phyloP scores from a whole-genome alignment of 2,888 invertebrate species.

The Saturnia pavonia region DNA sequence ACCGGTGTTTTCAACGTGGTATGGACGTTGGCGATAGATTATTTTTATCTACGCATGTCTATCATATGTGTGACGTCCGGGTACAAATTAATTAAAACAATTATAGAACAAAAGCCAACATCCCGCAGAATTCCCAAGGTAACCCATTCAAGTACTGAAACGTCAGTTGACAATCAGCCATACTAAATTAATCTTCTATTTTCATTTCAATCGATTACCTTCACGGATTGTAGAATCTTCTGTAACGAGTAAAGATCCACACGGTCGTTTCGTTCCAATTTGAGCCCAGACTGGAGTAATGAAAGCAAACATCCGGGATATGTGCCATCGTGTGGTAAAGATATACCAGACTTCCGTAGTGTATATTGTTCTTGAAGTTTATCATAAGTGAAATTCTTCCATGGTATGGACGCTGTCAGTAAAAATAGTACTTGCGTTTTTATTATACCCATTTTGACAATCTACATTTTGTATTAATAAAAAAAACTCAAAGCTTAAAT shows the following conservation, averaged over 20 bases:
- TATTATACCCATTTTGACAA: no score
- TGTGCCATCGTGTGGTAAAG: conserved; percentile 61
- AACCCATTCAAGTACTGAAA: no score
- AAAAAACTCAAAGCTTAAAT: no score
- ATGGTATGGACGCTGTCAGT: conserved; percentile 62
- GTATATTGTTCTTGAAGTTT: conserved; percentile 65
- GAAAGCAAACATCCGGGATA: conserved; percentile 68
- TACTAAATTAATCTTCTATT: background rate
- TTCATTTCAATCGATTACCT: conserved; percentile 45
- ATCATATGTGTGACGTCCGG: no score
- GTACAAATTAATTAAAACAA: no score
- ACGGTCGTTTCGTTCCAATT: conserved; percentile 50
- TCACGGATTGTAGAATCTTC: conserved; percentile 53
- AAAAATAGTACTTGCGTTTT: background rate
- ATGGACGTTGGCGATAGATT: conserved; percentile 40
- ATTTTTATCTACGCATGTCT: no score
- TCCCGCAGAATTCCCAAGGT: no score
- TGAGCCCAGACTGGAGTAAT: conserved; percentile 57
- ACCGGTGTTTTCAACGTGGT: conserved; percentile 64
- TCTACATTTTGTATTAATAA: no score
- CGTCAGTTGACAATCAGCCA: no score
- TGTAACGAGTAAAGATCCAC: conserved; percentile 53
- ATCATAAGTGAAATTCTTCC: conserved; percentile 60
- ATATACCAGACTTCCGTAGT: conserved; percentile 58
- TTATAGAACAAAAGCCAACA: no score